phyloP scores from a whole-genome alignment of 2,113 vertebrate genomes.

The Sakesphorus luctuosus region DNA sequence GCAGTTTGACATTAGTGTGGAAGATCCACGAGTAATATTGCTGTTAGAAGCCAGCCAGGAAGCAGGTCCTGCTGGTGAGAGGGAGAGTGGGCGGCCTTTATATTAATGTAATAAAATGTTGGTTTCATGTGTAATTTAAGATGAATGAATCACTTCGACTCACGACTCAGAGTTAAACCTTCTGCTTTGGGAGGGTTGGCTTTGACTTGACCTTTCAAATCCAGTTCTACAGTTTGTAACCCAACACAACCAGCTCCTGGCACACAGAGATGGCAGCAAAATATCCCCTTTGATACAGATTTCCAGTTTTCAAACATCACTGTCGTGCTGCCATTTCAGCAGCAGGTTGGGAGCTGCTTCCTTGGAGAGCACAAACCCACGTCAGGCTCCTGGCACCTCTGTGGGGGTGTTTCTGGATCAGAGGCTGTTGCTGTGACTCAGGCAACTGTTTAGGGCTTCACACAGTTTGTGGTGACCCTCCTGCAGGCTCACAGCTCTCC shows the following conservation, averaged over 20 bases:
- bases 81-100: neutral
- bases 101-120: rapidly evolving
- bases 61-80: neutral
- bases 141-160: neutral
- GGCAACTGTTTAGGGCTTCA: neutral
- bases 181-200: neutral
- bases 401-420: neutral
- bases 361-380: neutral
- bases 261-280: neutral
- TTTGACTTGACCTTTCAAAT: neutral
- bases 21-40: neutral
- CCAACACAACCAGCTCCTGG: neutral
- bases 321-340: neutral
- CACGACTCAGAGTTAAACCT: neutral
- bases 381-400: neutral
- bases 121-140: neutral
- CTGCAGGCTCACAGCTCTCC: neutral
- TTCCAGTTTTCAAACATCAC: neutral
- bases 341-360: neutral
- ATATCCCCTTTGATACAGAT: neutral
- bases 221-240: neutral
- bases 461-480: neutral
- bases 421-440: neutral
- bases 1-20: neutral
- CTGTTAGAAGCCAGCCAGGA: neutral